Conservation (phyloP, 2,888 invertebrate genomes). For the Thumatha senex region DNA sequence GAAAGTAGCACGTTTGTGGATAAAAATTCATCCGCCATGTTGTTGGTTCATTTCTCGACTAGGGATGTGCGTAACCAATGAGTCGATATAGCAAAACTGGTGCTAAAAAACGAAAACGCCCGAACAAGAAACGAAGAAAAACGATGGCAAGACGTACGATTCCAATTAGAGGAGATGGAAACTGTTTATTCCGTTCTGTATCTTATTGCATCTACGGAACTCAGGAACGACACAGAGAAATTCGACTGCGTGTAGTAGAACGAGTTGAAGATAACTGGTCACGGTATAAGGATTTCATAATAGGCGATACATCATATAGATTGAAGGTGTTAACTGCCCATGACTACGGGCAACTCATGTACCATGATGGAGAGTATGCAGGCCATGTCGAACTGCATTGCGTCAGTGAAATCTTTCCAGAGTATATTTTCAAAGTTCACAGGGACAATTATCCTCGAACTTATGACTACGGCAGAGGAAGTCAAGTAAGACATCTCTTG, state of each 20-base stretch:
- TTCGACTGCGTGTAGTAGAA: constrained; percentile 60
- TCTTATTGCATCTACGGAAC: constrained; percentile 65
- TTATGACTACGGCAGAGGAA: constrained; percentile 66
- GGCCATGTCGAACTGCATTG: constrained; percentile 72
- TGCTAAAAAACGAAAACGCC: constrained; percentile 17
- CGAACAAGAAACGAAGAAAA: constrained; percentile 23
- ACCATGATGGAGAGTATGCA: constrained; percentile 68
- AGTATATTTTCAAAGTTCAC: constrained; percentile 69
- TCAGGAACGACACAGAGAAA: constrained; percentile 67
- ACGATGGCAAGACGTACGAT: constrained; percentile 56
- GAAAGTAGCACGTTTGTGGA: constrained; percentile 1
- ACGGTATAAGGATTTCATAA: constrained; percentile 70
- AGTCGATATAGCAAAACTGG: constrained; percentile 29
- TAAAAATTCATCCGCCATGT: constrained; percentile 13
- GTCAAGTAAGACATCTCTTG: constrained; percentile 60
- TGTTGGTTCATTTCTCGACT: constrained; percentile 4
- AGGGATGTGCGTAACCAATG: constrained; percentile 37
- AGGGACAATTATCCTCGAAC: constrained; percentile 54
- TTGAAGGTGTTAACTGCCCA: constrained; percentile 39
- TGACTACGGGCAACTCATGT: constrained; percentile 64
- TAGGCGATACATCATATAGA: constrained; percentile 69
- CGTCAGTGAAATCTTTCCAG: constrained; percentile 60
- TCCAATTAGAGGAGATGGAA: constrained; percentile 69
- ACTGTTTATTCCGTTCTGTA: constrained; percentile 70
- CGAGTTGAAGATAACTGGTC: constrained; percentile 65